phyloP scores from a whole-genome alignment of 2,113 vertebrate genomes.

The Alexandromys fortis region DNA sequence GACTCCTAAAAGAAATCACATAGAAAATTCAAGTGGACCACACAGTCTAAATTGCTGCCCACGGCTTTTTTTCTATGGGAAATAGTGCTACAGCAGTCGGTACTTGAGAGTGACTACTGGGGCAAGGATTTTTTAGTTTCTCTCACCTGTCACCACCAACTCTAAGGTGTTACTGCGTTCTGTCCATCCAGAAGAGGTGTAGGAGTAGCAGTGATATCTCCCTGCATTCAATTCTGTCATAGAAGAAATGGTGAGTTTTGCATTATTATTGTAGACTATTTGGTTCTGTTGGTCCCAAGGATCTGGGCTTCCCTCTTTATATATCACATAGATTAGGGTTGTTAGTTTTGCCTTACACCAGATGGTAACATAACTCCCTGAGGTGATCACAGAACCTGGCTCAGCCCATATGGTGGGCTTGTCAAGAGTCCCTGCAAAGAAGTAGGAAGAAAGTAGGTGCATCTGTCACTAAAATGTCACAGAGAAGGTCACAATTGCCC shows the following conservation, averaged over 20 bases:
- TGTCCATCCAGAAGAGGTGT: rapidly evolving
- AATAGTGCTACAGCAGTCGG: background rate
- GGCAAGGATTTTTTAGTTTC: no score
- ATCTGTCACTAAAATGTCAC: background rate
- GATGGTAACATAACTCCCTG: background rate
- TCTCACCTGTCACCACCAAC: conserved; percentile 41
- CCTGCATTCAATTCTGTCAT: background rate
- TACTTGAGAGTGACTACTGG: background rate
- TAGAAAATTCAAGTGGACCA: no score
- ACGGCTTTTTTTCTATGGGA: rapidly evolving
- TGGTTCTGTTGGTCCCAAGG: rapidly evolving
- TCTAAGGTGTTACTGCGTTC: rapidly evolving
- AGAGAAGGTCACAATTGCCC: background rate
- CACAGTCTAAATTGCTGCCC: no score
- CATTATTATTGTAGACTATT: no score
- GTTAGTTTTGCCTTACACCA: rapidly evolving
- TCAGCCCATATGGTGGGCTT: background rate
- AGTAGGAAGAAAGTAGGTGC: background rate
- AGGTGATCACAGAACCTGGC: background rate
- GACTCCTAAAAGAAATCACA: background rate
- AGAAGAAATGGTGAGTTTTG: background rate
- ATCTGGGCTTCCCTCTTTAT: background rate
- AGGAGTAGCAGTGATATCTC: background rate
- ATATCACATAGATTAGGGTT: rapidly evolving
- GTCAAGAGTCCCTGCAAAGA: background rate